A percentile compares a stretch with the other conserved stretches of the same genome.
These are phyloP conservation scores for Odontophorus gujanensis DNA, from an alignment of 2,113 vertebrate genomes.

Conservation along the genomic window DNA sequence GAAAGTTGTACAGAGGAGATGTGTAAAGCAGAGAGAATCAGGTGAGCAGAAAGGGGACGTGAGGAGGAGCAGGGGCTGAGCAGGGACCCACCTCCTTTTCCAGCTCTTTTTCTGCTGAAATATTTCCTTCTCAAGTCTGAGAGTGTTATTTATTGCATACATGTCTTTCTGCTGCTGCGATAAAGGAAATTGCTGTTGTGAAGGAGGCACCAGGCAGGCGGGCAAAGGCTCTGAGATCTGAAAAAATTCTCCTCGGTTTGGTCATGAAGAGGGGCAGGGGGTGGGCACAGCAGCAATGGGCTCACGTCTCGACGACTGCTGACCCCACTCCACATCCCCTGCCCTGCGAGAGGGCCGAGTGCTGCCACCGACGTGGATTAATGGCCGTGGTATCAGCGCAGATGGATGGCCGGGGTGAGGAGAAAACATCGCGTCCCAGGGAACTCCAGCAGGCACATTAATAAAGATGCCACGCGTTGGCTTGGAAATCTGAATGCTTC, in stretches of 20 bases:
- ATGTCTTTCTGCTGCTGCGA: background rate
- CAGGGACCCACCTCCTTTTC: background rate
- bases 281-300: background rate
- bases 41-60: slow-evolving; percentile 20
- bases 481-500: slow-evolving; percentile 40
- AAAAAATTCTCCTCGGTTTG: rapidly evolving
- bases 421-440: slow-evolving; percentile 63
- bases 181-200: background rate
- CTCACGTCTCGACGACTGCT: rapidly evolving
- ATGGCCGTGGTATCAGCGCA: slow-evolving; percentile 67
- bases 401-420: slow-evolving; percentile 66
- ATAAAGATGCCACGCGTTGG: slow-evolving; percentile 57
- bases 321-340: slow-evolving; percentile 18
- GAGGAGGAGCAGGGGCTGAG: background rate
- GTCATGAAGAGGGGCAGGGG: background rate
- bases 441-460: slow-evolving; percentile 63
- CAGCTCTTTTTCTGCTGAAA: background rate
- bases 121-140: background rate
- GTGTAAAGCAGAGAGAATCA: slow-evolving; percentile 61
- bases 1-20: slow-evolving; percentile 55
- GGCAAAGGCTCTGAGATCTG: background rate
- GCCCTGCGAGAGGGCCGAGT: slow-evolving; percentile 55
- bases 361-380: slow-evolving; percentile 71
- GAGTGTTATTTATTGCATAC: background rate
- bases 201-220: background rate